Base-by-base conservation (phyloP, 2,797 vertebrate genomes). In the Sphenodon punctatus region DNA sequence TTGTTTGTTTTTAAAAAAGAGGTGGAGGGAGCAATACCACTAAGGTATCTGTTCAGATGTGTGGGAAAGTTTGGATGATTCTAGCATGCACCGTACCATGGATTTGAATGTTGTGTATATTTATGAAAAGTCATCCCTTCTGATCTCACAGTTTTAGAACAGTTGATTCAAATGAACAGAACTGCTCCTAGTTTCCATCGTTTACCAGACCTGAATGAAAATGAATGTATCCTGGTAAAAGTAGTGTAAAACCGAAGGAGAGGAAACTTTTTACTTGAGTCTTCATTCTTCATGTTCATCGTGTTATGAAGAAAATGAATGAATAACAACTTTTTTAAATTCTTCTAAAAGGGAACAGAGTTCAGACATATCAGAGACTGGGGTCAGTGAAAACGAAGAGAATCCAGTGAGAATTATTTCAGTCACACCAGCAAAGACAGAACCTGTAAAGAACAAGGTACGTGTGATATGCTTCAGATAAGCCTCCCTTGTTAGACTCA, bases 351-450 rank as follows among this genome's bases (percentile, higher is more conserved):
- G 97, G 96, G 98, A 97, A 58, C 92, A 95, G 78, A 96, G 93
- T 90, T 96, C 97, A 5, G 97, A 98, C 84, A 94, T 97, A 49
- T 93, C 97, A 45, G 97, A 98, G 94, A 97, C 96, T 3, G 97
- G 95, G 75, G 97, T 97, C 41, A 97, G 98, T 89, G 99, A 99
- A 95, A 99, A 99, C 84, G 98, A 99, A 43, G 99, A 99, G 95
- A 98, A 99, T 89, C 98, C 98, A 0, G 96, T 98, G 69, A 97
- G 97, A 89, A 97, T 98, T 93, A 95, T 96, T 91, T 94, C 96
- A 38, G 95, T 96, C 38, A 94, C 95, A 38, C 96, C 96, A 91
- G 95, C 91, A 78, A 97, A 96, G 85, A 96, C 92, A 59, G 97
- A 98, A 7, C 94, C 96, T 45, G 95, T 89, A 84, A 98, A 97